Evolutionary conservation across 2,113 vertebrate genomes (phyloP).

Genomic region (Lophura nycthemera): DNA sequence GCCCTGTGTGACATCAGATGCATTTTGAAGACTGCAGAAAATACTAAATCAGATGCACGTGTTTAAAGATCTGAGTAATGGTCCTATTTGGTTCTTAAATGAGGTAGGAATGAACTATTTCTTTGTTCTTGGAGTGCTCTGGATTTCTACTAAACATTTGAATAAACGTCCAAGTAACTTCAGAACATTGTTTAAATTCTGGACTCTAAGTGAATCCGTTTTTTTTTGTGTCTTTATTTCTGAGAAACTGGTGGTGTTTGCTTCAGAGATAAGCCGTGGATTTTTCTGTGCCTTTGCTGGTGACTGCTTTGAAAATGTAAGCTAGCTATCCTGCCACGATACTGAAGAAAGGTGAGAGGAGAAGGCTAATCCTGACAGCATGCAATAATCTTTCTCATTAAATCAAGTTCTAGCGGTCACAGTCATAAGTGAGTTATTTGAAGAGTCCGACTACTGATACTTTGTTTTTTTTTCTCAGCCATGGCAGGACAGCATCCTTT

Average conservation of each 20-base stretch:
- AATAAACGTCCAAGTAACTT: neutral
- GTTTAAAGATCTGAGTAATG: neutral
- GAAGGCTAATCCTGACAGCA: neutral
- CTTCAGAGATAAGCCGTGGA: neutral
- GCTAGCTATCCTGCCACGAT: neutral
- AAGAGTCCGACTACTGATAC: neutral
- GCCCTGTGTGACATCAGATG: neutral
- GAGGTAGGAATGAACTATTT: neutral
- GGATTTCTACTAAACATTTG: neutral
- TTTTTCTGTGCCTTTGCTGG: neutral
- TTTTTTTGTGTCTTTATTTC: neutral
- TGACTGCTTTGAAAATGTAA: neutral
- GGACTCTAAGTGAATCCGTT: neutral
- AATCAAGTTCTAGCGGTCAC: neutral
- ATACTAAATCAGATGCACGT: neutral
- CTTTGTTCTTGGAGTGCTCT: neutral
- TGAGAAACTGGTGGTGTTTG: neutral
- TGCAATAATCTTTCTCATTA: neutral
- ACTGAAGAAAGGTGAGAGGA: neutral
- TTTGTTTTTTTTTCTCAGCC: neutral
- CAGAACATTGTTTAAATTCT: neutral
- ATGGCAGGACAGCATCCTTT: neutral
- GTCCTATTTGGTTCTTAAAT: neutral
- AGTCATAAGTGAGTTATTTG: neutral
- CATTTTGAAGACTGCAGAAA: neutral